phyloP scores from a whole-genome alignment of 53 echinoderm and acorn worm species.

The Holothuria scabra region DNA sequence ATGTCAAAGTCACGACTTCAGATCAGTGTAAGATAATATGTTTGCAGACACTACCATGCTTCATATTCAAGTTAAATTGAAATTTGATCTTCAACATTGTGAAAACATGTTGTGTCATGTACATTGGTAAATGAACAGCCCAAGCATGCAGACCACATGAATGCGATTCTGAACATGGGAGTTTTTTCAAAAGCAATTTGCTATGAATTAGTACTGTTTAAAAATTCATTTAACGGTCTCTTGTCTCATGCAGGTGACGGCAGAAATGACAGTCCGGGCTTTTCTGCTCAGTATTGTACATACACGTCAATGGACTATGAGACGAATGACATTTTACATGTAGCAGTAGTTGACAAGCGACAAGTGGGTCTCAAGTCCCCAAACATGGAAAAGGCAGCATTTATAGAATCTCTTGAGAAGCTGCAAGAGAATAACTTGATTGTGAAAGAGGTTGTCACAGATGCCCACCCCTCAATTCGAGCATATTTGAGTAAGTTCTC shows the following conservation, averaged over 20 bases:
- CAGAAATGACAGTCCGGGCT: conserved; percentile 43
- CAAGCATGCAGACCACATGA: no score
- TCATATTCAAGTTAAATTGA: no score
- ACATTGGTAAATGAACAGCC: no score
- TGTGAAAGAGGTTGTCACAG: conserved; percentile 43
- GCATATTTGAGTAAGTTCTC: conserved; percentile 47
- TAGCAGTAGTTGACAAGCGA: conserved; percentile 44
- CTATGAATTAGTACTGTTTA: not conserved
- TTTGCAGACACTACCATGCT: no score
- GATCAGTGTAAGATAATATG: no score
- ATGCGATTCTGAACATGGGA: no score
- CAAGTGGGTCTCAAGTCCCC: conserved; percentile 36
- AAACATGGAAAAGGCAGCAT: conserved; percentile 24
- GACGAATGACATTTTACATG: conserved; percentile 30
- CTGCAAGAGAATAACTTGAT: conserved; percentile 19
- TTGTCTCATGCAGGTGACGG: conserved; percentile 42
- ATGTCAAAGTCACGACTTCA: no score
- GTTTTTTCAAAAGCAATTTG: no score
- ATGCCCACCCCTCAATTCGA: conserved; percentile 45
- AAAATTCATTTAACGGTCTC: not conserved
- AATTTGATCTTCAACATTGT: no score
- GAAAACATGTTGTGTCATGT: no score
- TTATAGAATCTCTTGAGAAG: not conserved
- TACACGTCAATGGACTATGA: conserved; percentile 29
- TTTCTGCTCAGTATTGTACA: conserved; percentile 37